Percentiles rank a stretch among this genome's conserved stretches.
Evolutionary conservation across 2,797 vertebrate genomes (phyloP).

Genomic region (Amblyopsis hoosieri): DNA sequence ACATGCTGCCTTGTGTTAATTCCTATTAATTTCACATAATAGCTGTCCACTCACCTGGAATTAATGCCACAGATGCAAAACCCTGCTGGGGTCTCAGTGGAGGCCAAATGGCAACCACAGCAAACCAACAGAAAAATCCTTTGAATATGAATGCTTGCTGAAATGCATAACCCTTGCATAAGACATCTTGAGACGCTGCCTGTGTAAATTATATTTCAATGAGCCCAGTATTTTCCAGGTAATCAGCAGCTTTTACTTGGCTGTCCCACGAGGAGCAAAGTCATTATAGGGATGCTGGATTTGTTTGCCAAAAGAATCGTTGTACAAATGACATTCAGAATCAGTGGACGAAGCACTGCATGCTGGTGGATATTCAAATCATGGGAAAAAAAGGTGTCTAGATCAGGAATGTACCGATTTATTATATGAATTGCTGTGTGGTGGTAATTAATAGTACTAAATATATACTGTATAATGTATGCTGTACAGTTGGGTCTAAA

Average conservation of each 20-base stretch:
- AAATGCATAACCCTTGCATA: constrained; percentile 60
- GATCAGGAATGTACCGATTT: no score
- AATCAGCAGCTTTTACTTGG: constrained; percentile 70
- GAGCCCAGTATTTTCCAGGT: constrained; percentile 53
- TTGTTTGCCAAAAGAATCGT: constrained; percentile 54
- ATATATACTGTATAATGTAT: no score
- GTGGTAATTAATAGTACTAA: no score
- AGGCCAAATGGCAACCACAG: constrained; percentile 69
- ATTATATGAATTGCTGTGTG: no score
- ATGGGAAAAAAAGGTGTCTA: no score
- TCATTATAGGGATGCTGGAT: constrained; percentile 56
- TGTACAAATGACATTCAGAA: constrained; percentile 57
- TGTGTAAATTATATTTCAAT: constrained; percentile 61
- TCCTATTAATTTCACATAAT: constrained; percentile 76
- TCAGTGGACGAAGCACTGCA: constrained; percentile 54
- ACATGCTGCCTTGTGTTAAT: constrained; percentile 66
- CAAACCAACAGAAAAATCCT: constrained; percentile 58
- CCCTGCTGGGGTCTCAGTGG: constrained; percentile 54
- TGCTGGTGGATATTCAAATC: constrained; percentile 27
- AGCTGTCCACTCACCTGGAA: constrained; percentile 76
- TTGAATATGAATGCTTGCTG: constrained; percentile 64
- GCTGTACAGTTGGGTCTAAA: no score
- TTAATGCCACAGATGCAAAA: constrained; percentile 71
- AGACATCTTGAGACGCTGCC: constrained; percentile 52
- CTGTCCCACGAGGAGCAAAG: constrained; percentile 61